Evolutionary conservation across 1,140 invertebrate genomes (phyloP).

Genomic region (Trachelipus rathkii): DNA sequence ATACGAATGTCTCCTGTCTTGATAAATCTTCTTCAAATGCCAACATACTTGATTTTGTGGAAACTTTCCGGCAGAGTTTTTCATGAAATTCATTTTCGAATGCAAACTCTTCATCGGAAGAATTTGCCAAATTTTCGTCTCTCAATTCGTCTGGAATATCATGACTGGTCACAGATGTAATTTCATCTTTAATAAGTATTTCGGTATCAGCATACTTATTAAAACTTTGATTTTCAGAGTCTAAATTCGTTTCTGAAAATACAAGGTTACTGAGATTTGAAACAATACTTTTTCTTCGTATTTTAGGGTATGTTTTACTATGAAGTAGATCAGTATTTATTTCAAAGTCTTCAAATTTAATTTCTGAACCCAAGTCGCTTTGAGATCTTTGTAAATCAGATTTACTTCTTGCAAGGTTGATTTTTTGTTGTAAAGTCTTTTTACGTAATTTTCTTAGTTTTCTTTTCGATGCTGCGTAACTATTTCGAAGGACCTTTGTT

Average conservation of each 20-base stretch:
- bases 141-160: neutral
- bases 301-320: neutral
- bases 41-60: neutral
- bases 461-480: neutral
- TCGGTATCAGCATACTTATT: neutral
- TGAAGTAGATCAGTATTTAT: neutral
- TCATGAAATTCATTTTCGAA: neutral
- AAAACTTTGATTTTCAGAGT: neutral
- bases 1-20: neutral
- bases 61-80: neutral
- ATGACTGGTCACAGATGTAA: neutral
- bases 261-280: neutral
- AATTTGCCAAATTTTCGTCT: neutral
- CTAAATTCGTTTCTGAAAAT: neutral
- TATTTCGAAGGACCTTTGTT: neutral
- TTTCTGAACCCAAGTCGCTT: neutral
- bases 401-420: neutral
- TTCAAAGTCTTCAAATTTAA: conserved; percentile 8
- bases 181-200: neutral
- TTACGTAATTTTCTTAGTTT: neutral
- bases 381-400: neutral
- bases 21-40: neutral
- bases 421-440: neutral
- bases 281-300: neutral
- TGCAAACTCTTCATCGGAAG: neutral